These are phyloP conservation scores for Coturnix japonica DNA, from an alignment of 2,113 vertebrate species.

Conservation along the genomic window DNA sequence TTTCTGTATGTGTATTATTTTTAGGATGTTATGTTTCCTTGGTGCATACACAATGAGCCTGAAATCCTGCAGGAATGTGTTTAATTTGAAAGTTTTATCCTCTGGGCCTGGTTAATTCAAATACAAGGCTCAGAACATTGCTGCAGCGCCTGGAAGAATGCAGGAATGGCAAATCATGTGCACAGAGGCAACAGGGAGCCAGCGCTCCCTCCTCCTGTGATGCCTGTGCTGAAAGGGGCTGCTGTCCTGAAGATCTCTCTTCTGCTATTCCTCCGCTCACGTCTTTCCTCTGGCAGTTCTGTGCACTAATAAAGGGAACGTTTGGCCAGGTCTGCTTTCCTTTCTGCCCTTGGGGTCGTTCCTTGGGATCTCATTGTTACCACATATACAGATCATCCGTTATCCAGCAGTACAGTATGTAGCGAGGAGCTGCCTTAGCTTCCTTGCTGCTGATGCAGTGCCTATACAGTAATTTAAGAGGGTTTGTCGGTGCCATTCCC, in stretches of 20 bases:
- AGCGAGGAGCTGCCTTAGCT: neutral
- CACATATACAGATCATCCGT: neutral
- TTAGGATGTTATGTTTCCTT: slow-evolving; percentile 97
- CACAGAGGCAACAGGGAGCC: slow-evolving; percentile 12
- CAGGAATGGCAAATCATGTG: neutral
- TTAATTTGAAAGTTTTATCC: slow-evolving; percentile 98
- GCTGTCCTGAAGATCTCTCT: neutral
- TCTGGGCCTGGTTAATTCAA: slow-evolving; percentile 99
- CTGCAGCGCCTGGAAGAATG: slow-evolving; percentile 54
- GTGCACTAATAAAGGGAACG: neutral
- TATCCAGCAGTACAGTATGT: rapidly evolving
- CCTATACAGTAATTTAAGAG: neutral
- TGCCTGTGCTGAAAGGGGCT: neutral
- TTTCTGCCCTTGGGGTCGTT: neutral
- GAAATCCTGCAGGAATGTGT: slow-evolving; percentile 96
- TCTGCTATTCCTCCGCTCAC: neutral
- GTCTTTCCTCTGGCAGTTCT: neutral
- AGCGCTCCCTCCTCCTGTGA: neutral
- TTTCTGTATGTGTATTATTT: slow-evolving; percentile 93
- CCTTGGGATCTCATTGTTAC: neutral
- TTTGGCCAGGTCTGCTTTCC: neutral
- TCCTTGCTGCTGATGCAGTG: neutral
- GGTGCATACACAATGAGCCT: slow-evolving; percentile 96
- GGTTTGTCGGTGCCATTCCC: neutral
- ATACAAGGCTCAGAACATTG: slow-evolving; percentile 80